These are phyloP conservation scores for Argyresthia albistria DNA, from an alignment of 2,888 invertebrate species.

Conservation along the genomic window DNA sequence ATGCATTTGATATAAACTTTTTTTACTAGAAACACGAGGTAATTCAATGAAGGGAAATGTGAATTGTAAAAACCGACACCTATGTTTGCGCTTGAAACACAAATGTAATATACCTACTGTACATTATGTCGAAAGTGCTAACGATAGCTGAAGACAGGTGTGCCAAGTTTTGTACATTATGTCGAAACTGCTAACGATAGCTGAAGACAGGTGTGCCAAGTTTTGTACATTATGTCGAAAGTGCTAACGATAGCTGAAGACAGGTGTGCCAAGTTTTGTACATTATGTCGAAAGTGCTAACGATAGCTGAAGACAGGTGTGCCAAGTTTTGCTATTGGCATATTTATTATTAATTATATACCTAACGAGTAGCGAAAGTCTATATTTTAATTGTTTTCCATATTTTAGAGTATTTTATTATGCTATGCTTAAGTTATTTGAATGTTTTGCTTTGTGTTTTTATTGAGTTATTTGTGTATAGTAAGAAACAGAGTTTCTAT, in stretches of 20 bases:
- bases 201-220: constrained; percentile 65
- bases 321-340: constrained; percentile 72
- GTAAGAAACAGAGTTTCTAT: constrained; percentile 66
- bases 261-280: constrained; percentile 69
- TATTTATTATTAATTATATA: constrained; percentile 26
- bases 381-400: constrained; percentile 49
- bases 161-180: constrained; percentile 71
- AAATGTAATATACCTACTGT: constrained; percentile 65
- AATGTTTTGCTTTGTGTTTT: constrained; percentile 69
- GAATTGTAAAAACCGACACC: constrained; percentile 61
- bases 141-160: constrained; percentile 65
- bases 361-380: constrained; percentile 44
- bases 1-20: constrained; percentile 73
- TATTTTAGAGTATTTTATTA: constrained; percentile 61
- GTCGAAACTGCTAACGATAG: constrained; percentile 69
- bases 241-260: constrained; percentile 67
- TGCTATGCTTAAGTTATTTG: constrained; percentile 50
- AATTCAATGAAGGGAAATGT: constrained; percentile 52
- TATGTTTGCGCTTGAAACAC: constrained; percentile 65
- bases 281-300: constrained; percentile 71
- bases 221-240: constrained; percentile 72
- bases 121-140: constrained; percentile 71
- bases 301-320: constrained; percentile 65
- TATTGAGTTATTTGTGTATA: constrained; percentile 60
- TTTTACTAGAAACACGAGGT: constrained; percentile 67